Conservation (phyloP, 2,797 vertebrate species). For the Catamblyrhynchus diadema region DNA sequence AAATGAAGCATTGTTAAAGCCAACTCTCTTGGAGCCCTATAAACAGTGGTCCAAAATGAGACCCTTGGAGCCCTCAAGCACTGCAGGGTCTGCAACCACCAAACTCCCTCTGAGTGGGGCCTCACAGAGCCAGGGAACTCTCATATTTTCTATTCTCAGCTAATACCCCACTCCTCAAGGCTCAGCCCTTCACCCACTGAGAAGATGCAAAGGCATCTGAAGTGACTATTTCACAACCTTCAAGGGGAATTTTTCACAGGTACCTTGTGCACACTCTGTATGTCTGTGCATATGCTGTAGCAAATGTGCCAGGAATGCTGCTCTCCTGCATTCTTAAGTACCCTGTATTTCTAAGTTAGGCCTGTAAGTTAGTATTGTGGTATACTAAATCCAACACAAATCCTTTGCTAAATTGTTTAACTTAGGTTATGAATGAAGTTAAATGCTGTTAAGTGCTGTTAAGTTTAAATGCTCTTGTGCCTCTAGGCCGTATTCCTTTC, state of each 20-base stretch:
- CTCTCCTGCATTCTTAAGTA: background rate
- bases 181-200: background rate
- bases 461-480: background rate
- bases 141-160: background rate
- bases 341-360: background rate
- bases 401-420: background rate
- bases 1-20: background rate
- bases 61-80: background rate
- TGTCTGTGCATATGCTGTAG: background rate
- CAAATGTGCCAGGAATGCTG: background rate
- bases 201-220: background rate
- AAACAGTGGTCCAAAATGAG: background rate
- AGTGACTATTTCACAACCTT: background rate
- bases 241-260: background rate
- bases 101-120: background rate
- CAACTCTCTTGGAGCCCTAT: background rate
- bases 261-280: no score
- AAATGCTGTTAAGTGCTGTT: no score
- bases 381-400: background rate
- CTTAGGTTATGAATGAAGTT: background rate
- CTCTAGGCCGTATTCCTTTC: background rate
- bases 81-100: background rate
- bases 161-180: background rate
- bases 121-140: background rate
- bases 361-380: background rate